Evolutionary conservation across 2,888 invertebrate genomes (phyloP), one percentile per base, ranked within the genome.

Genomic region (Nomada lathburiana): DNA sequence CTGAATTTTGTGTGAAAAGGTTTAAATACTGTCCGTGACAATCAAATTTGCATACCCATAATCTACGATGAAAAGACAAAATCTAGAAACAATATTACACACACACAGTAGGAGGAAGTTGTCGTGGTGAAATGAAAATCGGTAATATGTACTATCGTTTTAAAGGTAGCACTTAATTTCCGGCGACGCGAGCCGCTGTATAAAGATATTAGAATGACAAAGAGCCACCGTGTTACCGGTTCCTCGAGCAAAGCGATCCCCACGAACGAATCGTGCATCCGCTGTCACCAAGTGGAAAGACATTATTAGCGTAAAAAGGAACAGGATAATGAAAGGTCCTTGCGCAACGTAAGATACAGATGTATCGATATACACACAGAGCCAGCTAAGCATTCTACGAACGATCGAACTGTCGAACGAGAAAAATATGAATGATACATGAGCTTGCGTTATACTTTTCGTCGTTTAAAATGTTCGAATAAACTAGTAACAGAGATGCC

Each of bases 381-480:
- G 91, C 91, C 92, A 92, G 91, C 91, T 92, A 92, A 92, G 92
- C 92, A 92, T 92, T 92, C 92, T 89, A 90, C 90, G 89, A 91
- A 90, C 89, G 85, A 89, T 92, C 91, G 90, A 90, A 89, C 83
- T 82, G 87, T 86, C 86, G 86, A 86, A 86, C 86, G 86, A 87
- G 81, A 88, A 76, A 82, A 68, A 26, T 52, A 69, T 47, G 36
- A 36, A 36, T 36, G 36, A 36, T 36, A 7, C 29, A 7, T 7
- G 23, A 4, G 62, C 60, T 64, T 20, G n/a, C 23, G 2, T 18
- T 36, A 44, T 29, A 53, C 44, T 76, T 52, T 57, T 60, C 59
- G 44, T 57, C 63, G 59, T 67, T 29, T 47, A 9, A 23, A 60
- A 74, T 18, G 20, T 59, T 59, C 52, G 53, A 53, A 65, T 16